Percentiles rank a stretch among this genome's conserved stretches.
phyloP scores from a whole-genome alignment of 2,113 vertebrate species.

The Sporophila hypoxantha region DNA sequence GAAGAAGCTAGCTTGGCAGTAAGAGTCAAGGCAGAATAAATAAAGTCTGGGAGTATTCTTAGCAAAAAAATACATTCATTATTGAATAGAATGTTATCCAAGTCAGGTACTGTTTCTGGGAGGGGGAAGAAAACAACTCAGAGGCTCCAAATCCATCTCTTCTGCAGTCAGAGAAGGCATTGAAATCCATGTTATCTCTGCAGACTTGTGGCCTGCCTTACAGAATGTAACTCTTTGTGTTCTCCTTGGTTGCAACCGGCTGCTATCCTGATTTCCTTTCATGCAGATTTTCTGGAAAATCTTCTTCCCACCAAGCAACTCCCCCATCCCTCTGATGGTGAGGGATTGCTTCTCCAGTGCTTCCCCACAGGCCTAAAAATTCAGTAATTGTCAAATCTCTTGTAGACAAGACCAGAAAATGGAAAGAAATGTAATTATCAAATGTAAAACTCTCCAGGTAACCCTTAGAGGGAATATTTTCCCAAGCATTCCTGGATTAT shows the following conservation, averaged over 20 bases:
- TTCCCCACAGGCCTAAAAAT: conserved; percentile 10
- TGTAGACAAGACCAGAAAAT: not conserved
- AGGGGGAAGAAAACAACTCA: not conserved
- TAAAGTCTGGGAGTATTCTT: not conserved
- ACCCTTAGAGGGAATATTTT: not conserved
- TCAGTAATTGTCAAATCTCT: not conserved
- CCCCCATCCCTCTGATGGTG: not conserved
- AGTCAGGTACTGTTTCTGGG: conserved; percentile 2
- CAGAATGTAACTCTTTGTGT: not conserved
- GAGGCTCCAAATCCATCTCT: not conserved
- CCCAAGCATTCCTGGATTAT: not conserved
- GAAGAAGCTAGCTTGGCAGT: not conserved
- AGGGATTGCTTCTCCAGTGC: not conserved
- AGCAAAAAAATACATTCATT: not conserved
- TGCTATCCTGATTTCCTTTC: conserved; percentile 41
- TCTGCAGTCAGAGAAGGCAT: conserved; percentile 12
- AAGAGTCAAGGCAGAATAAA: conserved; percentile 3
- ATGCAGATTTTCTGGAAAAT: conserved; percentile 21
- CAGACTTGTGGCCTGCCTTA: not conserved
- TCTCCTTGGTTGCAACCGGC: conserved; percentile 32
- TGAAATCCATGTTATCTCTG: conserved; percentile 8
- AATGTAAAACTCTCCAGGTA: not conserved
- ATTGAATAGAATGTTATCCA: not conserved
- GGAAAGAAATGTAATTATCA: not conserved
- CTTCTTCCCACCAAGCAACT: conserved; percentile 3